A percentile compares a stretch with the other conserved stretches of the same genome.
Evolutionary conservation across 2,113 vertebrate species (phyloP).

Genomic region (Burhinus oedicnemus): DNA sequence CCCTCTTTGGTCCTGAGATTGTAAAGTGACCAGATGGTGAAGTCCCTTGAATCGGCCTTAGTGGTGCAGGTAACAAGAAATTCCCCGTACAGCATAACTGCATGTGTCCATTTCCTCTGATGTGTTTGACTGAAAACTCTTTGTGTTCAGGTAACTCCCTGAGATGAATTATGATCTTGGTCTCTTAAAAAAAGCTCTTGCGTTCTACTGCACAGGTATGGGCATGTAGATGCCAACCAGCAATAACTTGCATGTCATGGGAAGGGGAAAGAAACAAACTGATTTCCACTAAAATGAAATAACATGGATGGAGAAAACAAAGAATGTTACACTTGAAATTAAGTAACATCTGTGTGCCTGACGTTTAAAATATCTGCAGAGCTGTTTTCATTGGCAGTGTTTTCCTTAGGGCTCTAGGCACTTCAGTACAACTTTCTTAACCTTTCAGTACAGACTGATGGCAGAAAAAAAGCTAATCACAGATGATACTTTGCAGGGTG

Average conservation of each 20-base stretch:
- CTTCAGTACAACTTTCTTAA: background rate
- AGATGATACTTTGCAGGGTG: too few relatives aligned
- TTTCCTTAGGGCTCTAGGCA: background rate
- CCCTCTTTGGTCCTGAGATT: too few relatives aligned
- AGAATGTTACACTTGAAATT: background rate
- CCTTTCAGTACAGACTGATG: too few relatives aligned
- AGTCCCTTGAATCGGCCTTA: too few relatives aligned
- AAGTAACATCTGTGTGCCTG: background rate
- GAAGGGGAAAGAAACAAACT: background rate
- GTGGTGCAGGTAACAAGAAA: too few relatives aligned
- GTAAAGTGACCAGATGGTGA: too few relatives aligned
- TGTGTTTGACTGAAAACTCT: too few relatives aligned
- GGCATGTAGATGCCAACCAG: background rate
- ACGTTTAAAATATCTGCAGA: background rate
- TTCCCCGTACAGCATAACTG: too few relatives aligned
- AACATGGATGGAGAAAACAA: background rate
- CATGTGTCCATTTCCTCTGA: too few relatives aligned
- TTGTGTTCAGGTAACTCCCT: too few relatives aligned
- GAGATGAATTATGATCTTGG: too few relatives aligned
- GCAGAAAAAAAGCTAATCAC: too few relatives aligned
- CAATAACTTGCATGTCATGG: background rate
- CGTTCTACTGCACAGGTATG: background rate
- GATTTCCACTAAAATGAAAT: background rate
- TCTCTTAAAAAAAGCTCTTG: background rate
- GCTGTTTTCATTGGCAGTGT: background rate